Evolutionary conservation across 2,797 vertebrate genomes (phyloP).

Genomic region (Stomatorhinus walkeri): DNA sequence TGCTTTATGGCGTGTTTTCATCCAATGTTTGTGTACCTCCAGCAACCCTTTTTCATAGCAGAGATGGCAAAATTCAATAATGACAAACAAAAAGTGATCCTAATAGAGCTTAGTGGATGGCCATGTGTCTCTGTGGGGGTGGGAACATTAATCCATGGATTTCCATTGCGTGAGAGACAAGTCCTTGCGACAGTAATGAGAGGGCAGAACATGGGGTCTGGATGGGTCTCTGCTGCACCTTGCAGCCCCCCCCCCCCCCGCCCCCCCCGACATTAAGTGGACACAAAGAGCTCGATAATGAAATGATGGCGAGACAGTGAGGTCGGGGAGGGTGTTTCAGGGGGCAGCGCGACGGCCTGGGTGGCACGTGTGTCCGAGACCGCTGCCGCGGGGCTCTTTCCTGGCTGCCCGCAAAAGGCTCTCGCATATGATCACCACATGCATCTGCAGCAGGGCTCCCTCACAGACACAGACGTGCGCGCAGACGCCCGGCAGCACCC

Average conservation of each 20-base stretch:
- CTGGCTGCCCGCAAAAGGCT: not conserved
- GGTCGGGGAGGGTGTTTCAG: conserved; percentile 11
- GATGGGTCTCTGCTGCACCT: conserved; percentile 26
- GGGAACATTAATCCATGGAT: not conserved
- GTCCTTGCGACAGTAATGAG: not conserved
- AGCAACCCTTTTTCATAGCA: not conserved
- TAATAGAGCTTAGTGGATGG: not conserved
- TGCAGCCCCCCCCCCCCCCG: not conserved
- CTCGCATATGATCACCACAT: not conserved
- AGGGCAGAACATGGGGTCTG: not conserved
- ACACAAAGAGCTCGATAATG: conserved; percentile 8
- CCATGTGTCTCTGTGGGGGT: not conserved
- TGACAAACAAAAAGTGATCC: not conserved
- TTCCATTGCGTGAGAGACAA: not conserved
- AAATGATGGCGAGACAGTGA: not conserved
- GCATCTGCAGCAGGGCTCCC: not conserved
- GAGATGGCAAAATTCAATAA: conserved; percentile 1
- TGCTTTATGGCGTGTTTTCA: not conserved
- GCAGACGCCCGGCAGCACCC: not conserved
- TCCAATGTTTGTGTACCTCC: not conserved
- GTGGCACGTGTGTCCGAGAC: conserved; percentile 32
- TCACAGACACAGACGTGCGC: not conserved
- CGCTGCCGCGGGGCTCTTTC: conserved; percentile 36
- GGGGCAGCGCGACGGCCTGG: conserved; percentile 29
- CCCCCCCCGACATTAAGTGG: conserved; percentile 29